Conservation (phyloP, 2,888 invertebrate genomes). For the Oscheius sp. region DNA sequence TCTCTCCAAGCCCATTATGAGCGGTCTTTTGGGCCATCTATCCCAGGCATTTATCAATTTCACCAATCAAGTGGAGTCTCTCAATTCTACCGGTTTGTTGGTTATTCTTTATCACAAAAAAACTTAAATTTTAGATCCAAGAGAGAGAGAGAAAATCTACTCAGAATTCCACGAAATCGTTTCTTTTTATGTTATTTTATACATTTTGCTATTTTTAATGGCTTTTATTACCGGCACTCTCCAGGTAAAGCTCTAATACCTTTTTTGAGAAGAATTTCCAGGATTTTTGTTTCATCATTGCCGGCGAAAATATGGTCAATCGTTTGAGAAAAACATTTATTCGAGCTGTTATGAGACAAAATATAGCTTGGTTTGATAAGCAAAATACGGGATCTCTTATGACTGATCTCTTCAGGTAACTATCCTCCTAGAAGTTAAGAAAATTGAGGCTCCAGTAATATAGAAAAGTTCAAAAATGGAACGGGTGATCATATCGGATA, state of each 20-base stretch:
- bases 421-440: background rate
- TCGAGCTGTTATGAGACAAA: conserved; percentile 43
- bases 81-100: conserved; percentile 1
- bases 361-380: conserved; percentile 42
- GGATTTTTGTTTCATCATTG: background rate
- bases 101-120: background rate
- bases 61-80: background rate
- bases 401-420: conserved; percentile 33
- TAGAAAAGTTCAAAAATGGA: conserved; percentile 63
- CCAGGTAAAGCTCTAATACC: background rate
- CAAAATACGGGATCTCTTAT: conserved; percentile 40
- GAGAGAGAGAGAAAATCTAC: conserved; percentile 1
- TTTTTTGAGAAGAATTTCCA: background rate
- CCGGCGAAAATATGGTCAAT: conserved; percentile 13
- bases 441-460: conserved; percentile 43
- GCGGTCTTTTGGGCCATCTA: background rate
- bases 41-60: conserved; percentile 14
- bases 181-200: background rate
- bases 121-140: background rate
- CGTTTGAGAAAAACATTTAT: conserved; percentile 37
- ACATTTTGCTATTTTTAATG: background rate
- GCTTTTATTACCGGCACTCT: background rate
- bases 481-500: conserved; percentile 63
- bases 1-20: background rate
- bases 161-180: background rate